Evolutionary conservation across 2,113 vertebrate genomes (phyloP).

Genomic region (Riparia riparia): DNA sequence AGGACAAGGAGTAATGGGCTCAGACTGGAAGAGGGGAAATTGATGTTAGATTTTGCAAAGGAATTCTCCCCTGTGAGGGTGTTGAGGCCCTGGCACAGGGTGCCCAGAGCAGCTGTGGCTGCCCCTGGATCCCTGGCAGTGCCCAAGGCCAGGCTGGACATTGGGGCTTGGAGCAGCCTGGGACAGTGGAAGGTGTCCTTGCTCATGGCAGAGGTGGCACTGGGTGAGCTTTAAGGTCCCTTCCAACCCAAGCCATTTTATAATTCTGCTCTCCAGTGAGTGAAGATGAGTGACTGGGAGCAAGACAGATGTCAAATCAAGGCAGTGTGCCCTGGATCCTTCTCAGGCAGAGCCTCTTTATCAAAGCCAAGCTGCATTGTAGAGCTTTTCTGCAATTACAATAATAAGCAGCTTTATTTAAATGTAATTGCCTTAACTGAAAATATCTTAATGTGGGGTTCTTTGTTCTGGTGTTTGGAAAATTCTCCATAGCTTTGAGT

Average conservation of each 20-base stretch:
- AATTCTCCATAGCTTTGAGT: constrained; percentile 69
- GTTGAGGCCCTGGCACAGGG: background rate
- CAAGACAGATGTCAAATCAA: constrained; percentile 58
- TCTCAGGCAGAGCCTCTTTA: constrained; percentile 40
- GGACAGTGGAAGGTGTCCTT: background rate
- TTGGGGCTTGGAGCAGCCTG: background rate
- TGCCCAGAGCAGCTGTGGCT: background rate
- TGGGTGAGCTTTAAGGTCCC: accelerated
- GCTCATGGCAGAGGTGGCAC: no score
- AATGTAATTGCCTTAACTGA: constrained; percentile 70
- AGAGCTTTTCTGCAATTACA: constrained; percentile 65
- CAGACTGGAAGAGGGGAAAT: background rate
- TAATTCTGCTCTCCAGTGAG: background rate
- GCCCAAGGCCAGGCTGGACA: background rate
- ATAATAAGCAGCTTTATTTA: constrained; percentile 73
- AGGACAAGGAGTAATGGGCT: background rate
- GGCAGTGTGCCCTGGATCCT: constrained; percentile 37
- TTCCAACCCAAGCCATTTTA: background rate
- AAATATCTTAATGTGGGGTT: constrained; percentile 66
- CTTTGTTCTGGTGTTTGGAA: constrained; percentile 68
- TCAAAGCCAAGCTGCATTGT: constrained; percentile 42
- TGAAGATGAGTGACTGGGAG: constrained; percentile 32
- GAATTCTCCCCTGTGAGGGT: accelerated
- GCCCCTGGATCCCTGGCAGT: background rate
- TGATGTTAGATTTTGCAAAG: background rate